Evolutionary conservation across 2,113 vertebrate genomes (phyloP).

Genomic region (Ramphastos sulfuratus): DNA sequence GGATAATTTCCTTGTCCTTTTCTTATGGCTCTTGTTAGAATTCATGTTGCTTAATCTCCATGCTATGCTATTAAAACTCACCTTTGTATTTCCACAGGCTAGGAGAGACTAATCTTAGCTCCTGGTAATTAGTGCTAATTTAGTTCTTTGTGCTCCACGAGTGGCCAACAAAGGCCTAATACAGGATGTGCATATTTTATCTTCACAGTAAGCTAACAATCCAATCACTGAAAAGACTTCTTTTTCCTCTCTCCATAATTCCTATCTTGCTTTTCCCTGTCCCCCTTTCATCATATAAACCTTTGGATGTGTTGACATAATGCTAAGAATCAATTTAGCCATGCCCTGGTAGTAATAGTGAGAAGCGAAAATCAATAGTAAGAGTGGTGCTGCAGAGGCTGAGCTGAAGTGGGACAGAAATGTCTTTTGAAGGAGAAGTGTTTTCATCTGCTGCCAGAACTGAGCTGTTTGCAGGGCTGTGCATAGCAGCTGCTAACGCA

Average conservation of each 20-base stretch:
- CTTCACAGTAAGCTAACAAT: constrained; percentile 14
- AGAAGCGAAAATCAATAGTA: not conserved
- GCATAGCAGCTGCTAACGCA: not conserved
- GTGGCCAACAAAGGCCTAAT: constrained; percentile 24
- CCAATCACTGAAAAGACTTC: not conserved
- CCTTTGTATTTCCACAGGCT: constrained; percentile 8
- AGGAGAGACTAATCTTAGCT: constrained; percentile 24
- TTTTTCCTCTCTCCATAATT: not conserved
- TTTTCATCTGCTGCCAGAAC: not conserved
- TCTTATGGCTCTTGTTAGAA: not conserved
- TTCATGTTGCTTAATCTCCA: constrained; percentile 16
- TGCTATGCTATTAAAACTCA: constrained; percentile 29
- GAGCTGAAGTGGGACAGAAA: not conserved
- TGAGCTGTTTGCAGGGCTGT: not conserved
- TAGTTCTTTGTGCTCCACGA: constrained; percentile 10
- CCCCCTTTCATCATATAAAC: not conserved
- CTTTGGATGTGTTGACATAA: not conserved
- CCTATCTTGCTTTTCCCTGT: not conserved
- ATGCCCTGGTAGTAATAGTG: fast-evolving
- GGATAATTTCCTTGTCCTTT: constrained; percentile 10
- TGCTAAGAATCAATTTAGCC: not conserved
- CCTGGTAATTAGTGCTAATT: constrained; percentile 43
- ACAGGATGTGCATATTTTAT: constrained; percentile 35
- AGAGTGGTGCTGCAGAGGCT: not conserved
- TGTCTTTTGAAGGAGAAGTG: not conserved